Percentiles rank a stretch among this genome's conserved stretches.
Evolutionary conservation across 1,140 invertebrate species (phyloP).

Genomic region (Neotoxoptera formosana): DNA sequence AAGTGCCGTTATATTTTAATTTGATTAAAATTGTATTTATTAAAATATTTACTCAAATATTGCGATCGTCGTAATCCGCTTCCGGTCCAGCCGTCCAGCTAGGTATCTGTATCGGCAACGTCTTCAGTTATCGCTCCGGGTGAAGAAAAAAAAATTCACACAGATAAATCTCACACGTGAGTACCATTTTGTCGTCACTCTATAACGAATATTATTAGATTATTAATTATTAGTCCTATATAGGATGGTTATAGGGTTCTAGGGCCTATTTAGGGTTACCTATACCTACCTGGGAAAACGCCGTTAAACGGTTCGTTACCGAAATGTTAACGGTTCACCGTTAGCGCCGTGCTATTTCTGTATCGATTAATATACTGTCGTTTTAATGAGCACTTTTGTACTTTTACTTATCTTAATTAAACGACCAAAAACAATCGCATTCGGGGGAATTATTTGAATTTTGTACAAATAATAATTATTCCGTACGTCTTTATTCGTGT

Average conservation of each 20-base stretch:
- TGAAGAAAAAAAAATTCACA: neutral
- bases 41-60: too few species aligned
- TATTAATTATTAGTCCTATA: neutral
- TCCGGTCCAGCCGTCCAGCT: neutral
- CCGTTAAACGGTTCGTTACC: neutral
- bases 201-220: neutral
- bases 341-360: neutral
- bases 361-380: neutral
- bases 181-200: neutral
- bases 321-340: neutral
- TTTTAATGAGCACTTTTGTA: conserved; percentile 19
- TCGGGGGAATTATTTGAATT: neutral
- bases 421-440: neutral
- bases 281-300: neutral
- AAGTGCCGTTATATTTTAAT: neutral
- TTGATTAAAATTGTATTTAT: too few species aligned
- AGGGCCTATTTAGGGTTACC: too few species aligned
- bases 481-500: neutral
- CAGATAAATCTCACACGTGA: neutral
- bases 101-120: too few species aligned
- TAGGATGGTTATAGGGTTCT: too few species aligned
- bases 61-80: neutral
- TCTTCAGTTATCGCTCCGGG: too few species aligned
- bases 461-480: neutral
- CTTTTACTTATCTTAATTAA: neutral